Evolutionary conservation across 2,113 vertebrate genomes (phyloP).

Genomic region (Climacteris rufus): DNA sequence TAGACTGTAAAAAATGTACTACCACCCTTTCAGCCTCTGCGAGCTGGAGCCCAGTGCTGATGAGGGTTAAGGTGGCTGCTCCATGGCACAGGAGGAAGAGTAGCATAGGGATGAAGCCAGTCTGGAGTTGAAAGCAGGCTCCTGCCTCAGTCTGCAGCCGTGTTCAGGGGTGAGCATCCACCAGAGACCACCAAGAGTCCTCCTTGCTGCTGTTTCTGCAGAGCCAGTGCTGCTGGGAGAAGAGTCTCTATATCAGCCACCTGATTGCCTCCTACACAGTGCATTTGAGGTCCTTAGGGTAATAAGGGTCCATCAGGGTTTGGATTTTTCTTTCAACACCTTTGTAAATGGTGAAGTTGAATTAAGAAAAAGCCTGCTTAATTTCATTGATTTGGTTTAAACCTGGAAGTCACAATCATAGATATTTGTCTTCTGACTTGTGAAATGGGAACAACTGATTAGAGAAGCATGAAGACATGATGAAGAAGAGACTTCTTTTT

Average conservation of each 20-base stretch:
- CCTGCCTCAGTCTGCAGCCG: neutral
- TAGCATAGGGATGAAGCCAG: neutral
- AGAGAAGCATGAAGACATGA: neutral
- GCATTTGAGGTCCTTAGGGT: neutral
- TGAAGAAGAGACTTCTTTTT: neutral
- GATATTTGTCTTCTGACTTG: neutral
- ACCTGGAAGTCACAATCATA: neutral
- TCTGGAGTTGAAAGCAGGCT: neutral
- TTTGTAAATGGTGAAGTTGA: neutral
- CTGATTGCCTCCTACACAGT: neutral
- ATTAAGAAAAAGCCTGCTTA: neutral
- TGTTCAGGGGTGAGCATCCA: neutral
- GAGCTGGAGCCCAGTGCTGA: neutral
- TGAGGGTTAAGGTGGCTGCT: neutral
- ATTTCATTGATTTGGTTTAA: neutral
- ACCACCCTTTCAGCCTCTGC: neutral
- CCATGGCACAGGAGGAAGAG: neutral
- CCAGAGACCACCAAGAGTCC: neutral
- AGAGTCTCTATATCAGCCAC: neutral
- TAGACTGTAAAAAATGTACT: neutral
- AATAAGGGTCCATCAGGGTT: neutral
- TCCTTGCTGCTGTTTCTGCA: neutral
- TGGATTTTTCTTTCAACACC: neutral
- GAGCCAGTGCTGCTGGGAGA: neutral
- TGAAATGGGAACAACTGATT: neutral